Evolutionary conservation across 2,888 invertebrate species (phyloP).

Genomic region (Hypomecis punctinalis): DNA sequence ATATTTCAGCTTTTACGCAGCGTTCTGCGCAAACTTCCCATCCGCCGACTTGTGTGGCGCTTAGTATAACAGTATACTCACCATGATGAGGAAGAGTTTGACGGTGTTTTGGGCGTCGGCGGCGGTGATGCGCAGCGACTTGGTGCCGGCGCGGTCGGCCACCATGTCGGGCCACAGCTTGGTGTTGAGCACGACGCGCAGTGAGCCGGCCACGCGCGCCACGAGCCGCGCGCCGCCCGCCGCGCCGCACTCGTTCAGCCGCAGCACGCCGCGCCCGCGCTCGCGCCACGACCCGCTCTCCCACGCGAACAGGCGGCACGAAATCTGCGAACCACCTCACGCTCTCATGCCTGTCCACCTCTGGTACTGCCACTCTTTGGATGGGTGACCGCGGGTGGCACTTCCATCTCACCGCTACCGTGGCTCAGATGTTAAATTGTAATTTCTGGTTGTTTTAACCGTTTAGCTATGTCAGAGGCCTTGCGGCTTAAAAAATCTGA

Average conservation of each 20-base stretch:
- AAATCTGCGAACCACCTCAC: conserved; percentile 79
- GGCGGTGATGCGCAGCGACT: conserved; percentile 95
- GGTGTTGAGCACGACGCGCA: conserved; percentile 95
- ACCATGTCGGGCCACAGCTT: conserved; percentile 98
- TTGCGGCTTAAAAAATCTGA: too few species aligned
- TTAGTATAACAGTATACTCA: too few species aligned
- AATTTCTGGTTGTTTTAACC: too few species aligned
- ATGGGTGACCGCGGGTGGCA: too few species aligned
- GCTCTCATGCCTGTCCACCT: too few species aligned
- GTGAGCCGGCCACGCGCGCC: conserved; percentile 94
- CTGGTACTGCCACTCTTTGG: too few species aligned
- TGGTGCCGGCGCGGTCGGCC: conserved; percentile 93
- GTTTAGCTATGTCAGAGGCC: too few species aligned
- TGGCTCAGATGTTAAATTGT: too few species aligned
- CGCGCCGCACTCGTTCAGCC: conserved; percentile 91
- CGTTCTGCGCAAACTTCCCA: too few species aligned
- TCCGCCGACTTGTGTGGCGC: too few species aligned
- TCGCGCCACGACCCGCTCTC: conserved; percentile 95
- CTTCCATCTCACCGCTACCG: too few species aligned
- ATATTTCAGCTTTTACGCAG: too few species aligned
- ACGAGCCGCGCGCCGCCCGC: conserved; percentile 88
- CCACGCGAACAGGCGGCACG: conserved; percentile 95
- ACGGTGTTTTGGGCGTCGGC: conserved; percentile 92
- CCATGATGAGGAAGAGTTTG: conserved; percentile 94
- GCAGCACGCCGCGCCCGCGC: conserved; percentile 94